phyloP scores from a whole-genome alignment of 2,113 vertebrate species.

The Quiscalus mexicanus region DNA sequence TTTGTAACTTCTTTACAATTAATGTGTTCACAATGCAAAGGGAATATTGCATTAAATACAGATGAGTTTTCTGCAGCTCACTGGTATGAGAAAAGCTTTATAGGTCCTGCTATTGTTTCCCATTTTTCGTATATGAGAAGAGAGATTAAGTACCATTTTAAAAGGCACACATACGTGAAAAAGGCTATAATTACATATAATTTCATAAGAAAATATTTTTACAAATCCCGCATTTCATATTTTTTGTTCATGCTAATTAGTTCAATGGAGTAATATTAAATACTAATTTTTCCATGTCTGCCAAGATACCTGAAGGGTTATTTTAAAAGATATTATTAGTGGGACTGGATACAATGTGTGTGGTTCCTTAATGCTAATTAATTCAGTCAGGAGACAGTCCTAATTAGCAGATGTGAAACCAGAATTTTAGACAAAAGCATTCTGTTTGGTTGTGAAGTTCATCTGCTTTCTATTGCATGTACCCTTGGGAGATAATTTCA shows the following conservation, averaged over 20 bases:
- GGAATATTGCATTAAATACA: background rate
- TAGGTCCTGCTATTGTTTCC: constrained; percentile 14
- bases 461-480: background rate
- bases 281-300: constrained; percentile 39
- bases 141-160: constrained; percentile 21
- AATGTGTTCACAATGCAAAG: background rate
- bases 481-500: background rate
- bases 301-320: constrained; percentile 50
- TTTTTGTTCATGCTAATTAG: constrained; percentile 57
- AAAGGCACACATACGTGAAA: constrained; percentile 13
- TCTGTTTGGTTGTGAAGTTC: background rate
- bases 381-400: background rate
- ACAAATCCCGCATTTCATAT: constrained; percentile 42
- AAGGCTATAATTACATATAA: constrained; percentile 38
- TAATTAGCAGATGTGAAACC: constrained; percentile 9
- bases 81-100: background rate
- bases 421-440: constrained; percentile 33
- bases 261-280: constrained; percentile 40
- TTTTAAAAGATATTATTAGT: constrained; percentile 46
- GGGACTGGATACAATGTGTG: constrained; percentile 11
- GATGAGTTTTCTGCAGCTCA: background rate
- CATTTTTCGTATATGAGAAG: background rate
- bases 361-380: constrained; percentile 20
- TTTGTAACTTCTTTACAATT: background rate
- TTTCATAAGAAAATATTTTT: constrained; percentile 61